Conservation (phyloP, 2,888 invertebrate species). For the Xanthorhoe spadicearia region DNA sequence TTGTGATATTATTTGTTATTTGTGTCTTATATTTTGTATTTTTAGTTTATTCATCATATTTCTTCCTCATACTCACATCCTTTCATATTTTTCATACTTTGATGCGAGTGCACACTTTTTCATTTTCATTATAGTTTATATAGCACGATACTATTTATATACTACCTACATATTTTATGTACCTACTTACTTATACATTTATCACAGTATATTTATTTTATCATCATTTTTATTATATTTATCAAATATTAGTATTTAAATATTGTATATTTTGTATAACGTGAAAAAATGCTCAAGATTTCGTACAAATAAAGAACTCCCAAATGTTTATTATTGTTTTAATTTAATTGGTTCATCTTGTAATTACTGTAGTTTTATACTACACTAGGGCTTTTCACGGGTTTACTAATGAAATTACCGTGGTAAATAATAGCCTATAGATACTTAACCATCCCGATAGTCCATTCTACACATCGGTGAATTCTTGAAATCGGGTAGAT, state of each 20-base stretch:
- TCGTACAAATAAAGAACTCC: slow-evolving; percentile 82
- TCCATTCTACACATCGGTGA: no score
- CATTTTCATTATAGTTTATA: slow-evolving; percentile 29
- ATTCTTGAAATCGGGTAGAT: no score
- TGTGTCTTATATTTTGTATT: slow-evolving; percentile 19
- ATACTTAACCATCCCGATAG: no score
- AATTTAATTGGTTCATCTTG: not conserved
- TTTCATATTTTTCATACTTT: slow-evolving; percentile 1
- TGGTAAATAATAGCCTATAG: no score
- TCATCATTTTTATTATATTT: slow-evolving; percentile 7
- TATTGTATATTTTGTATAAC: slow-evolving; percentile 32
- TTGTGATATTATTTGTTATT: slow-evolving; percentile 46
- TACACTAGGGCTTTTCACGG: no score
- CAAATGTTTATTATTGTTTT: slow-evolving; percentile 39
- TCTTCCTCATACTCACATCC: slow-evolving; percentile 9
- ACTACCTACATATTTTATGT: slow-evolving; percentile 11
- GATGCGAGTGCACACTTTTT: slow-evolving; percentile 22
- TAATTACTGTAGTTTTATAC: not conserved
- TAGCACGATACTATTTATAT: slow-evolving; percentile 11
- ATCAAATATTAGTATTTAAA: slow-evolving; percentile 13
- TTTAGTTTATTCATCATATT: slow-evolving; percentile 21
- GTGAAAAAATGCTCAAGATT: slow-evolving; percentile 50
- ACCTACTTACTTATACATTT: slow-evolving; percentile 16
- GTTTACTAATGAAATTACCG: no score
- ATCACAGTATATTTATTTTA: not conserved